These are phyloP conservation scores for Pithys albifrons DNA, from an alignment of 2,113 vertebrate genomes.

Conservation along the genomic window DNA sequence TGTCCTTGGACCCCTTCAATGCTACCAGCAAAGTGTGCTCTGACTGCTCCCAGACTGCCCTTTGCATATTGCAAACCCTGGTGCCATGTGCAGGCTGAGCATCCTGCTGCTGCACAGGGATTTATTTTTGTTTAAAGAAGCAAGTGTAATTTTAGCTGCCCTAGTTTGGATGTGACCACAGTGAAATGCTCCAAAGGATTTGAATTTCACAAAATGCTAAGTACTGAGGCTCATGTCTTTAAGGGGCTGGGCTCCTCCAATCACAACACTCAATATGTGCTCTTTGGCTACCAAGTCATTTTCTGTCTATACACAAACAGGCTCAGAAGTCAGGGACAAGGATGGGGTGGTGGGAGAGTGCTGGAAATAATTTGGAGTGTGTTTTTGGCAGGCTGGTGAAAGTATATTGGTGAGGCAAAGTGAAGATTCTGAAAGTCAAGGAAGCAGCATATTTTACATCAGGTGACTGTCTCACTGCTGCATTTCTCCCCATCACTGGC, in stretches of 20 bases:
- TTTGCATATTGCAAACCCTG: background rate
- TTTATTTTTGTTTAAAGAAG: background rate
- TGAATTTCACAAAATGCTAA: background rate
- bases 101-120: background rate
- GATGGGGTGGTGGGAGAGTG: background rate
- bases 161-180: slow-evolving; percentile 9
- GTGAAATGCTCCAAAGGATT: background rate
- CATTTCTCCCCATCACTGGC: fast-evolving
- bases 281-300: background rate
- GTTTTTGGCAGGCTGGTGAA: background rate
- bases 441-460: background rate
- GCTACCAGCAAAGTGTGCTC: background rate
- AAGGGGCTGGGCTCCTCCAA: background rate
- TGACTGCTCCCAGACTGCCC: background rate
- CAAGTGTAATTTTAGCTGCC: slow-evolving; percentile 53
- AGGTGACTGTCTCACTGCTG: background rate
- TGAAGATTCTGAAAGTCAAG: background rate
- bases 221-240: background rate
- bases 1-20: fast-evolving
- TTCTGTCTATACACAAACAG: background rate
- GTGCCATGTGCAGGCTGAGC: background rate
- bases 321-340: background rate
- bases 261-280: background rate
- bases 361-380: background rate
- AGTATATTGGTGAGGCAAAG: background rate